Conservation (phyloP, 1,140 invertebrate species). For the Nasonia longicornis region DNA sequence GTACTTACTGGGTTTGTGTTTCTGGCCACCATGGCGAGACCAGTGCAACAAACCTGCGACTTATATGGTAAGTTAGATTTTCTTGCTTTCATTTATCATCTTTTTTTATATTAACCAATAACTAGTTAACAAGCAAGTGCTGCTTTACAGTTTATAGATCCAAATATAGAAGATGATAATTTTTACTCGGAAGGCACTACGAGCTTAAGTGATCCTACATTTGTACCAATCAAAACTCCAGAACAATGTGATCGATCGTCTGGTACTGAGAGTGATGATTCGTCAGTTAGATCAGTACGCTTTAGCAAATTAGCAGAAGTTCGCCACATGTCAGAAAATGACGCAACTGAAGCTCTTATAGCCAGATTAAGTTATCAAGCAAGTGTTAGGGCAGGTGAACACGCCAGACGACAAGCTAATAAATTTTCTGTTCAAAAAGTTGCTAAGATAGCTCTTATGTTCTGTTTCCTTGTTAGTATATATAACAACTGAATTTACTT, state of each 20-base stretch:
- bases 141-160: slow-evolving; percentile 74
- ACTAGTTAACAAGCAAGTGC: slow-evolving; percentile 27
- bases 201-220: slow-evolving; percentile 81
- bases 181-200: slow-evolving; percentile 74
- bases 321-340: slow-evolving; percentile 82
- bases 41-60: slow-evolving; percentile 77
- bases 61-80: slow-evolving; percentile 71
- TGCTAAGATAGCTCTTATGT: slow-evolving; percentile 80
- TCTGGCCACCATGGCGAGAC: slow-evolving; percentile 86
- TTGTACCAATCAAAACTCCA: slow-evolving; percentile 84
- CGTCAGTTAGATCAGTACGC: slow-evolving; percentile 79
- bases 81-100: slow-evolving; percentile 1
- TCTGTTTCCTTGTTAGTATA: slow-evolving; percentile 81
- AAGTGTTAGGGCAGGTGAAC: slow-evolving; percentile 79
- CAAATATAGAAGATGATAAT: slow-evolving; percentile 77
- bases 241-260: slow-evolving; percentile 76
- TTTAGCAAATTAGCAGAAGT: slow-evolving; percentile 91
- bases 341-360: slow-evolving; percentile 86
- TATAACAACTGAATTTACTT: slow-evolving; percentile 54
- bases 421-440: slow-evolving; percentile 79
- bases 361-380: slow-evolving; percentile 88
- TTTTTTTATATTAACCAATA: slow-evolving; percentile 20
- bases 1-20: slow-evolving; percentile 85
- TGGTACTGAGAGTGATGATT: slow-evolving; percentile 87
- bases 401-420: slow-evolving; percentile 75